phyloP scores from a whole-genome alignment of 2,797 vertebrate genomes.

The Chaunax sp. region DNA sequence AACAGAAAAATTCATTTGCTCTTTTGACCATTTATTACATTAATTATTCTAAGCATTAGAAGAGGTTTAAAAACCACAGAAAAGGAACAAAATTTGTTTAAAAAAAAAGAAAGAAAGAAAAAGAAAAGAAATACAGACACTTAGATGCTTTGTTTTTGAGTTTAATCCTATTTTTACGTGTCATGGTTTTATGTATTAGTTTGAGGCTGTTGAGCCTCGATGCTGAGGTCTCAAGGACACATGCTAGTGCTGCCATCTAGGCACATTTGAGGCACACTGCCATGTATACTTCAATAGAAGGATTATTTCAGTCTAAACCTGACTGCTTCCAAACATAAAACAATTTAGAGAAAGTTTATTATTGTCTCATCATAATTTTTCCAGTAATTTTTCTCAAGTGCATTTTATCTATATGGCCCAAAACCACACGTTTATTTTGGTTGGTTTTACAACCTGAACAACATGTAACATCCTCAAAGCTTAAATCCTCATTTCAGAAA shows the following conservation, averaged over 20 bases:
- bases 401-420: neutral
- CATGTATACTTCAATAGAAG: neutral
- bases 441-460: neutral
- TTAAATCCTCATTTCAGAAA: neutral
- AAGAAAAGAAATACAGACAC: too few relatives aligned
- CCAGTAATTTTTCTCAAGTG: neutral
- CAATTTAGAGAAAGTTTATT: neutral
- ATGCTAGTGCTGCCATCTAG: constrained; percentile 77
- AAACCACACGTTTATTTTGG: neutral
- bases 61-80: constrained; percentile 1
- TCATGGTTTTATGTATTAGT: neutral
- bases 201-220: neutral
- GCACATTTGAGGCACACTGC: constrained; percentile 25
- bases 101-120: too few relatives aligned
- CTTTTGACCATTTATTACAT: constrained; percentile 3
- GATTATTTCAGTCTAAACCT: neutral
- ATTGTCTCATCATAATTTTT: neutral
- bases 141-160: neutral
- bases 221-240: neutral
- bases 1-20: neutral
- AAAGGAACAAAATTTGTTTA: too few relatives aligned
- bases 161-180: neutral
- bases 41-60: neutral
- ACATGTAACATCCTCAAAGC: neutral
- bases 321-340: too few relatives aligned